These are phyloP conservation scores for Pachliopta kotzebuea DNA, from an alignment of 2,888 invertebrate genomes.

Conservation along the genomic window DNA sequence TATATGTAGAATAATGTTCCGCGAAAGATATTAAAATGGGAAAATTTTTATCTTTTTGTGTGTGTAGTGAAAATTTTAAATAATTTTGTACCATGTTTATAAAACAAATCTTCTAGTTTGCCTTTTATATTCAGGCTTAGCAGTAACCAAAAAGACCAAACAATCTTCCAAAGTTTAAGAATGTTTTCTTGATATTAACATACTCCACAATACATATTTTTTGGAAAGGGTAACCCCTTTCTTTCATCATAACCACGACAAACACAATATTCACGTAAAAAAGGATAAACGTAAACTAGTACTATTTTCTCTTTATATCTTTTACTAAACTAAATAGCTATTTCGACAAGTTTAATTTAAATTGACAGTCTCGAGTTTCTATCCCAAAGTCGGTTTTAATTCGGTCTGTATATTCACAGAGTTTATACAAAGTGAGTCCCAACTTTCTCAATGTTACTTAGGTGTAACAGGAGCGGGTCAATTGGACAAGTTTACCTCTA, in stretches of 20 bases:
- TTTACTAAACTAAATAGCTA: not conserved
- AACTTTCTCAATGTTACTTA: conserved; percentile 22
- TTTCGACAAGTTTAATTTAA: not conserved
- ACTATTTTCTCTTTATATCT: not conserved
- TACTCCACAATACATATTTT: no score
- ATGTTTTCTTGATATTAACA: no score
- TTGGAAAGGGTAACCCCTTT: no score
- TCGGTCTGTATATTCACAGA: conserved; percentile 14
- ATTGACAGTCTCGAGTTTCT: conserved; percentile 9
- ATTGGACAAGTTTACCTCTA: conserved; percentile 83
- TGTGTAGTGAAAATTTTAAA: no score
- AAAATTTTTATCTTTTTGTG: no score
- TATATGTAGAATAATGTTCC: not conserved
- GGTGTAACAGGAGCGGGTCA: conserved; percentile 20
- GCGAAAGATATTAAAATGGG: not conserved
- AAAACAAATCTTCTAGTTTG: no score
- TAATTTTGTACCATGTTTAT: no score
- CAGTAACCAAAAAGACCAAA: no score
- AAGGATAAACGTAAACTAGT: not conserved
- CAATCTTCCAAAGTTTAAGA: no score
- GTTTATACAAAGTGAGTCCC: conserved; percentile 16
- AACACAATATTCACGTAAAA: not conserved
- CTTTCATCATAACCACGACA: not conserved
- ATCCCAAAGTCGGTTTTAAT: conserved; percentile 4
- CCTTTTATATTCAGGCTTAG: no score